Percentiles rank a stretch among this genome's conserved stretches.
Conservation (phyloP, 2,888 invertebrate genomes). For the Trachelus tabidus region DNA sequence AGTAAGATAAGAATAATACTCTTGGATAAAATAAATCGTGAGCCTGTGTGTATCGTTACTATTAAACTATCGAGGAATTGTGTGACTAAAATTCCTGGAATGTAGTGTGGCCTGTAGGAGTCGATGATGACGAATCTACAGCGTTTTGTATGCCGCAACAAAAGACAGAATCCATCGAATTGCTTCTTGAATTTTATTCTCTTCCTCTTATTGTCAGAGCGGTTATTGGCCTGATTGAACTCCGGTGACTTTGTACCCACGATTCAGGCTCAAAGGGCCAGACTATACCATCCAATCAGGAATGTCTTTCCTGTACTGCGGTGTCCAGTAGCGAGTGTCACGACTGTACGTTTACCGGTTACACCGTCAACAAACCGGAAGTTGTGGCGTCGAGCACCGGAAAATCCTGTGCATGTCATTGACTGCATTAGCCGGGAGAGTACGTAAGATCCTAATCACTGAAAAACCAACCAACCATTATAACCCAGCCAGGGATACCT, state of each 20-base stretch:
- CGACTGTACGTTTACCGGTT: neutral
- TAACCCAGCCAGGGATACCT: neutral
- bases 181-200: neutral
- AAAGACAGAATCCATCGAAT: neutral
- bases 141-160: neutral
- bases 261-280: neutral
- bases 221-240: neutral
- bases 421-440: conserved; percentile 23
- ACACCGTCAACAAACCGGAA: conserved; percentile 23
- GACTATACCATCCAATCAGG: neutral
- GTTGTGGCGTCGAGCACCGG: conserved; percentile 24
- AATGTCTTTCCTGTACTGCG: neutral
- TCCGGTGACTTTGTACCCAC: neutral
- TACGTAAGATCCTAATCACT: neutral
- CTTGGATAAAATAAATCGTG: neutral
- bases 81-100: neutral
- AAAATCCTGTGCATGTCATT: conserved; percentile 35
- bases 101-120: neutral
- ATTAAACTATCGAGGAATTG: neutral
- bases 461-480: neutral
- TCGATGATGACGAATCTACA: neutral
- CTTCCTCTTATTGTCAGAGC: neutral
- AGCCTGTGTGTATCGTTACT: neutral
- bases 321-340: neutral
- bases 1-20: neutral